Percentiles rank a stretch among this genome's conserved stretches.
Evolutionary conservation across 2,113 vertebrate species (phyloP).

Genomic region (Grus americana): DNA sequence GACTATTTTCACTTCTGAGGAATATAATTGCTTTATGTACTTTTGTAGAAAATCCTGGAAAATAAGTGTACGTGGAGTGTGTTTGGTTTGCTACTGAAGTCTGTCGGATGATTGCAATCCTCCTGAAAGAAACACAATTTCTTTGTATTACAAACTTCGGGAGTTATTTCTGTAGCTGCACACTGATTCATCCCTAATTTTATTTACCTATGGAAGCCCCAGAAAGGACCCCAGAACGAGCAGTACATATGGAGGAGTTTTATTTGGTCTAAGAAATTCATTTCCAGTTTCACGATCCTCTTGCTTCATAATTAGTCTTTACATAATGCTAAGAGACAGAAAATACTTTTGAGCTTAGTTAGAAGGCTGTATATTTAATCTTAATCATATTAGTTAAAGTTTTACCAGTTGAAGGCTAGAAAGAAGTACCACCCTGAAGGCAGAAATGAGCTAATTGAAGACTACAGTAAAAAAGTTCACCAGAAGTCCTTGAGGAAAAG

Average conservation of each 20-base stretch:
- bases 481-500: not conserved
- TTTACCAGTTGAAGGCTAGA: not conserved
- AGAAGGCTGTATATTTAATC: constrained; percentile 30
- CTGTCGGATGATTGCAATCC: not conserved
- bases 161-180: not conserved
- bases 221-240: not conserved
- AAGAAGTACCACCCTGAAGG: not conserved
- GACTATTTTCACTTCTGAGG: not conserved
- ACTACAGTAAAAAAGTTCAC: not conserved
- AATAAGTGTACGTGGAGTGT: not conserved
- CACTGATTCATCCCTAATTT: not conserved
- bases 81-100: not conserved
- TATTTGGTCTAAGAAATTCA: not conserved
- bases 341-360: not conserved
- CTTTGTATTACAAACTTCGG: not conserved
- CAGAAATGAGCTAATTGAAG: constrained; percentile 14
- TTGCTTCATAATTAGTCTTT: not conserved
- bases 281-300: not conserved
- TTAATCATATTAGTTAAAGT: constrained; percentile 24
- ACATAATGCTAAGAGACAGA: not conserved
- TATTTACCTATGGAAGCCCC: not conserved
- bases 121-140: not conserved
- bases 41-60: not conserved
- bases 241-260: not conserved
- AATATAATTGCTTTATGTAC: not conserved